Evolutionary conservation across 2,888 invertebrate species (phyloP).

Genomic region (Desoria tigrina): DNA sequence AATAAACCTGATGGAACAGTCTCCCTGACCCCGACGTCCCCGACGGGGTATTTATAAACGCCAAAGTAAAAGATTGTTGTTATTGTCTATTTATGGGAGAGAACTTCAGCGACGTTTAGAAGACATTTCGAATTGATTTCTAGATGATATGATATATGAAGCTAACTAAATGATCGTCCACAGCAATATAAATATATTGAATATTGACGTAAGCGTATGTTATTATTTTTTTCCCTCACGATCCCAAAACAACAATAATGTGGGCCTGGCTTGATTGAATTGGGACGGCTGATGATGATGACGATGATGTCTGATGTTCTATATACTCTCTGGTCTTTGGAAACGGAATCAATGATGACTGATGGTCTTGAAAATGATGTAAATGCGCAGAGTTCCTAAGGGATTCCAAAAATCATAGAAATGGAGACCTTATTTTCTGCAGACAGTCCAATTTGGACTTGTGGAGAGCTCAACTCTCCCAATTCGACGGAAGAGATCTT

Average conservation of each 20-base stretch:
- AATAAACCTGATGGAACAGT: too few species aligned
- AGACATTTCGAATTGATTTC: too few species aligned
- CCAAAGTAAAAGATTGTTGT: too few species aligned
- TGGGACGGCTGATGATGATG: not conserved
- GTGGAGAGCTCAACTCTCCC: slow-evolving; percentile 52
- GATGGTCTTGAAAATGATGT: slow-evolving; percentile 19
- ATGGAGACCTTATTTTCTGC: slow-evolving; percentile 53
- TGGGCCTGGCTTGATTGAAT: not conserved
- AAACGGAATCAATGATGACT: slow-evolving; percentile 22
- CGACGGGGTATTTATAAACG: too few species aligned
- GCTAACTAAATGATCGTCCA: too few species aligned
- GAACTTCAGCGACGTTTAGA: too few species aligned
- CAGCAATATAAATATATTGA: slow-evolving; percentile 6
- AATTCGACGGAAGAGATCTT: slow-evolving; percentile 50
- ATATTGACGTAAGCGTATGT: not conserved
- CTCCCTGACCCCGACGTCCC: too few species aligned
- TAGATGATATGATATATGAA: too few species aligned
- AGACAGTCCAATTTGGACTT: slow-evolving; percentile 53
- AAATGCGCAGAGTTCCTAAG: slow-evolving; percentile 46
- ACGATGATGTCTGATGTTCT: not conserved
- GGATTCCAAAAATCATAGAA: slow-evolving; percentile 34
- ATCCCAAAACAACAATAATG: not conserved
- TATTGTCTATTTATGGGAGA: too few species aligned
- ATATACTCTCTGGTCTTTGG: not conserved
- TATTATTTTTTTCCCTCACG: too few species aligned